A percentile compares a stretch with the other conserved stretches of the same genome.
These are phyloP conservation scores for Celastrina argiolus DNA, from an alignment of 2,888 invertebrate genomes.

Conservation along the genomic window DNA sequence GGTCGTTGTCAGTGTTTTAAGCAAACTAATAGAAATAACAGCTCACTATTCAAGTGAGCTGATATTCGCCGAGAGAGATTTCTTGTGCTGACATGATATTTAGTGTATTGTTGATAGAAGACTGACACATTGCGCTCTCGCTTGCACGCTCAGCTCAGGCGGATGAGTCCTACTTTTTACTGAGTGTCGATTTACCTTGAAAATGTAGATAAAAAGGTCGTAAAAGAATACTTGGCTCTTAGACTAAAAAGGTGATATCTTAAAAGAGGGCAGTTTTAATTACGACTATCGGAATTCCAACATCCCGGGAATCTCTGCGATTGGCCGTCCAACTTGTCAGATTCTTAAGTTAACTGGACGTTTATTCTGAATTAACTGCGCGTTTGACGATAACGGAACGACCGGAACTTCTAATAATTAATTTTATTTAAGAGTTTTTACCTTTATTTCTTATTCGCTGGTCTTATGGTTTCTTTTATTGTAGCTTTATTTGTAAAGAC, in stretches of 20 bases:
- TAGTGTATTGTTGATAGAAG: no score
- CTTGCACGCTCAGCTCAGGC: no score
- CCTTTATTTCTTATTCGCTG: not conserved
- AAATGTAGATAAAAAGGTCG: not conserved
- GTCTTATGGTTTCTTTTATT: not conserved
- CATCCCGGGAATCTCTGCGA: conserved; percentile 62
- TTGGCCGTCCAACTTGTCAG: conserved; percentile 54
- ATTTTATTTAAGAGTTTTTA: conserved; percentile 27
- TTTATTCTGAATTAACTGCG: conserved; percentile 21
- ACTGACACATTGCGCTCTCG: no score
- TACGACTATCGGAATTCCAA: conserved; percentile 62
- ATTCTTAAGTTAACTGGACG: conserved; percentile 46
- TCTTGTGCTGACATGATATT: no score
- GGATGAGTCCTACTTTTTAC: no score
- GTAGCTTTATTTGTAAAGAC: not conserved
- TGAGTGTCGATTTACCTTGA: not conserved
- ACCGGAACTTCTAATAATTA: conserved; percentile 33
- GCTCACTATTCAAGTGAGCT: no score
- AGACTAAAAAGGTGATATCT: conserved; percentile 45
- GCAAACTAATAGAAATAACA: no score
- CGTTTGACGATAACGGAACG: conserved; percentile 34
- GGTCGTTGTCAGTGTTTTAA: no score
- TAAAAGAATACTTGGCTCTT: conserved; percentile 35
- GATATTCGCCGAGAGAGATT: no score
- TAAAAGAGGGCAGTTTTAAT: conserved; percentile 67